Evolutionary conservation across 2,888 invertebrate species (phyloP).

Genomic region (Lasiommata megera): DNA sequence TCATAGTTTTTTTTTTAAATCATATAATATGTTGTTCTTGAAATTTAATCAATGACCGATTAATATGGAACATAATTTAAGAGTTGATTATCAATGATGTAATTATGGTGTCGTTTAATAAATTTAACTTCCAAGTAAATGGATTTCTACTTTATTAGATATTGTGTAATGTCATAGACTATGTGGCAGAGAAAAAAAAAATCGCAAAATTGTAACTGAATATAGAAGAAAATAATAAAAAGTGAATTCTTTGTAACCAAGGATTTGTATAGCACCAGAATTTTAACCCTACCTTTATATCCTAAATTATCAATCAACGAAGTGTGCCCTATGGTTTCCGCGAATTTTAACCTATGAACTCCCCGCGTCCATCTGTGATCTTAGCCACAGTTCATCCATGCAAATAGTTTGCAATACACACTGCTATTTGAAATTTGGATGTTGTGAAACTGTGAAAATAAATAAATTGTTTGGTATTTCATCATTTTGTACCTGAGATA

Average conservation of each 20-base stretch:
- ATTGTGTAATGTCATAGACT: conserved; percentile 70
- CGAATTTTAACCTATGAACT: too few species aligned
- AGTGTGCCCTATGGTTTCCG: too few species aligned
- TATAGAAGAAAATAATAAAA: conserved; percentile 77
- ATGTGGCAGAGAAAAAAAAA: conserved; percentile 73
- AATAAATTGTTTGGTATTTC: too few species aligned
- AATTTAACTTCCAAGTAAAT: conserved; percentile 76
- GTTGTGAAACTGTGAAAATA: too few species aligned
- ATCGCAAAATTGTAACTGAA: conserved; percentile 79
- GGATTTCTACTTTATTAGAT: conserved; percentile 78
- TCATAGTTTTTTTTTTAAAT: conserved; percentile 49
- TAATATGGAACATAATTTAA: conserved; percentile 73
- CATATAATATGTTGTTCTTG: conserved; percentile 53
- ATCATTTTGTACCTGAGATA: too few species aligned
- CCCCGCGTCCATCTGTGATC: too few species aligned
- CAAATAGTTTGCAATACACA: too few species aligned
- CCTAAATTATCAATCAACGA: background rate
- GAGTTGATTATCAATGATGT: conserved; percentile 70
- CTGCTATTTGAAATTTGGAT: too few species aligned
- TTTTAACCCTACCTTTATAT: conserved; percentile 13
- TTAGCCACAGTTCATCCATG: too few species aligned
- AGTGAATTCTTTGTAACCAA: conserved; percentile 75
- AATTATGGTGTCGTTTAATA: conserved; percentile 74
- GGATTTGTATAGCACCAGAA: conserved; percentile 54
- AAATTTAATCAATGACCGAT: conserved; percentile 70